Percentiles rank a stretch among this genome's conserved stretches.
These are phyloP conservation scores for Gallinago stenura DNA, from an alignment of 2,797 vertebrate species.

Conservation along the genomic window DNA sequence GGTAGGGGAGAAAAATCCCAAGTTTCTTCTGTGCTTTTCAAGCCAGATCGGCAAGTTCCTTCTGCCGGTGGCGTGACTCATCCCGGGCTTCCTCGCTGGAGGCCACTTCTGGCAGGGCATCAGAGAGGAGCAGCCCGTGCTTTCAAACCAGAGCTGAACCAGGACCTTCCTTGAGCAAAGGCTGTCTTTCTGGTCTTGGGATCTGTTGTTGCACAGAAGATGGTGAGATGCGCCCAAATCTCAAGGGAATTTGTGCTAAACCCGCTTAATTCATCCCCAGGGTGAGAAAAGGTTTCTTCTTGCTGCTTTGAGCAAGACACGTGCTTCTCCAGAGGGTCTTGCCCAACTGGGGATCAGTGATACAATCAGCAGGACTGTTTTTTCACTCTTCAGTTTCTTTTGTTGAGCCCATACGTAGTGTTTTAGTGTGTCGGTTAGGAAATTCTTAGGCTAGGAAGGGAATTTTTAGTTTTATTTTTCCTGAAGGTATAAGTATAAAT, in stretches of 20 bases:
- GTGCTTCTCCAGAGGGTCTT: background rate
- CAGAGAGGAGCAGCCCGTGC: background rate
- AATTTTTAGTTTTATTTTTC: background rate
- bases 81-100: slow-evolving; percentile 7
- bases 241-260: background rate
- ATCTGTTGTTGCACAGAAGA: accelerated
- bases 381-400: background rate
- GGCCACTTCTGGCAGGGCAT: slow-evolving; percentile 40
- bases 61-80: background rate
- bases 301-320: background rate
- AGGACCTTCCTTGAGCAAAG: background rate
- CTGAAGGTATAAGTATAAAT: background rate
- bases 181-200: background rate
- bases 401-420: background rate
- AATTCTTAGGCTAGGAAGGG: background rate
- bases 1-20: background rate
- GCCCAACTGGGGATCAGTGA: accelerated
- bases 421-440: background rate
- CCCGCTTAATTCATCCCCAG: background rate
- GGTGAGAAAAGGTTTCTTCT: background rate
- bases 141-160: background rate
- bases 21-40: background rate
- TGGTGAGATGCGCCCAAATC: background rate
- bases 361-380: background rate
- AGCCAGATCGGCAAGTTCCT: background rate